phyloP scores from a whole-genome alignment of 2,888 invertebrate genomes.

The Pycnomerus fuliginosus region DNA sequence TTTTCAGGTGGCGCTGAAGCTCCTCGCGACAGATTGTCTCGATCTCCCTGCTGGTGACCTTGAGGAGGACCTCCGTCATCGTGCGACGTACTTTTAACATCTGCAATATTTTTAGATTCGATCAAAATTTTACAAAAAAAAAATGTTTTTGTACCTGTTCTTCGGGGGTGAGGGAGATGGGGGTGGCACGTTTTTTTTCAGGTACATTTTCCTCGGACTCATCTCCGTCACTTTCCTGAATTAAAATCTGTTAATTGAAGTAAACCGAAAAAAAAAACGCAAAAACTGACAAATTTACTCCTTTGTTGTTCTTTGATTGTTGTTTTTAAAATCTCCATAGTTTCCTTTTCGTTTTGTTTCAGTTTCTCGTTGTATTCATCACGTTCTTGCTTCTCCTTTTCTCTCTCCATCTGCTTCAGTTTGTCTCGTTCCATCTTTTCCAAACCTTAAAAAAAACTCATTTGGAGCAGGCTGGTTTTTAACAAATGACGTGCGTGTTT shows the following conservation, averaged over 20 bases:
- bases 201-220: conserved; percentile 55
- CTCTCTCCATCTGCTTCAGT: conserved; percentile 79
- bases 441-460: conserved; percentile 69
- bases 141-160: conserved; percentile 61
- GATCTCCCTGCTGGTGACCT: conserved; percentile 92
- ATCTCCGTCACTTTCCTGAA: conserved; percentile 50
- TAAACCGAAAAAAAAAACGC: conserved; percentile 7
- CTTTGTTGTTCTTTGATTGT: conserved; percentile 54
- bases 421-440: conserved; percentile 98
- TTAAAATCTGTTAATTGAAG: background rate
- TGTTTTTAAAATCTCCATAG: conserved; percentile 50
- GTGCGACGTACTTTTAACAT: conserved; percentile 85
- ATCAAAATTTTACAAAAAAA: background rate
- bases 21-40: conserved; percentile 81
- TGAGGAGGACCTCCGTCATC: conserved; percentile 90
- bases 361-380: conserved; percentile 60
- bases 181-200: conserved; percentile 36
- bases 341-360: conserved; percentile 58
- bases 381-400: conserved; percentile 65
- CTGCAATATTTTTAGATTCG: conserved; percentile 52
- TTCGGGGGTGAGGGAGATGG: conserved; percentile 37
- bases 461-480: too few relatives aligned
- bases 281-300: conserved; percentile 61
- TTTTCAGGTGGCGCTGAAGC: conserved; percentile 65
- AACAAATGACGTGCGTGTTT: too few relatives aligned